Conservation (phyloP, 2,113 vertebrate genomes). For the Sminthopsis crassicaudata region DNA sequence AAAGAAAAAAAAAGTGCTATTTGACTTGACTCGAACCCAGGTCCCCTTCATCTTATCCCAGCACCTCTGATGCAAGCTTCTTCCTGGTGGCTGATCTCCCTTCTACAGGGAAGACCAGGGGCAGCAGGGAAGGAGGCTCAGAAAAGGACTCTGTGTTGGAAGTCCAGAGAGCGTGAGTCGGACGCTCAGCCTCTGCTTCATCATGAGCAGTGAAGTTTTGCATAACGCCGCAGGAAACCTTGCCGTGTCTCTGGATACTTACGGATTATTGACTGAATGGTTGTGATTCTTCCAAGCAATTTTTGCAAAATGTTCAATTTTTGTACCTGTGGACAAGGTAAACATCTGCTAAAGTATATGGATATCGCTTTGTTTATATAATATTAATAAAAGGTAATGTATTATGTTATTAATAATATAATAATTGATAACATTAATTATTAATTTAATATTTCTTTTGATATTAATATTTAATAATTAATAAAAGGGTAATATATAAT, state of each 20-base stretch:
- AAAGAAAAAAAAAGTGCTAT: no score
- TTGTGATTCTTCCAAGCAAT: constrained; percentile 99
- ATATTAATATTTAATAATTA: no score
- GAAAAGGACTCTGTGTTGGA: neutral
- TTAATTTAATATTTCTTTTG: no score
- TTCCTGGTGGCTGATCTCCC: neutral
- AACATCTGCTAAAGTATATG: constrained; percentile 21
- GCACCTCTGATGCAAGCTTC: no score
- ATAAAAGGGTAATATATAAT: no score
- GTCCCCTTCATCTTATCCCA: no score
- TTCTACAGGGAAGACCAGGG: neutral
- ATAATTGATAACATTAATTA: no score
- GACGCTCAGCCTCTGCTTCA: neutral
- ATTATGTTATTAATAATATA: no score
- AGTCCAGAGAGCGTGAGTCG: neutral
- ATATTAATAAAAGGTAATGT: constrained; percentile 17
- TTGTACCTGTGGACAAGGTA: constrained; percentile 88
- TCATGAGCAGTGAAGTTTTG: constrained; percentile 19
- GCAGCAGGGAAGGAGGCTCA: neutral
- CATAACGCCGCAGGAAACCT: neutral
- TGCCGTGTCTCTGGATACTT: constrained; percentile 79
- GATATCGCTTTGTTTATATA: neutral
- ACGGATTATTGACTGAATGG: constrained; percentile 97
- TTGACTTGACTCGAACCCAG: no score
- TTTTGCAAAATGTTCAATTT: constrained; percentile 96